phyloP scores from a whole-genome alignment of 2,113 vertebrate genomes.

The Dasypus novemcinctus region DNA sequence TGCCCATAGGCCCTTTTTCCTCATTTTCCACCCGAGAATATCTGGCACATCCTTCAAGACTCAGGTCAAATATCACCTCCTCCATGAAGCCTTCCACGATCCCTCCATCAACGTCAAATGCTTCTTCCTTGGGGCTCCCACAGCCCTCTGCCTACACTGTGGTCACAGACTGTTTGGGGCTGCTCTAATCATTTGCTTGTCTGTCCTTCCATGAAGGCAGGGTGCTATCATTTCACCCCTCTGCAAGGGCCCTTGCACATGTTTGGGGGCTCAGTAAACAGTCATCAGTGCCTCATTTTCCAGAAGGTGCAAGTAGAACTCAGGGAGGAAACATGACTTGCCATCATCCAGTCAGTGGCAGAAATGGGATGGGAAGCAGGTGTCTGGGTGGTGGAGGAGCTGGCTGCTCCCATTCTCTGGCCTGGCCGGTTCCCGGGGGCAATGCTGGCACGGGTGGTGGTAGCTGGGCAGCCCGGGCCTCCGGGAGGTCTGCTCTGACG shows the following conservation, averaged over 20 bases:
- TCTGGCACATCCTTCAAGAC: not conserved
- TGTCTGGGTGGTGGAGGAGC: not conserved
- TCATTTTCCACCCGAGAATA: not conserved
- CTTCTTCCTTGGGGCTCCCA: not conserved
- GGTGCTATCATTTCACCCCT: not conserved
- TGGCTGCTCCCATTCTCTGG: not conserved
- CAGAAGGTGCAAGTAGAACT: not conserved
- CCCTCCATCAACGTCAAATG: not conserved
- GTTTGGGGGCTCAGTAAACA: not conserved
- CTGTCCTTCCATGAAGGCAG: not conserved
- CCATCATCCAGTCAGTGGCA: not conserved
- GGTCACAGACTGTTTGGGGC: not conserved
- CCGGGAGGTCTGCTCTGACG: not conserved
- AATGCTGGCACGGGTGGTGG: not conserved
- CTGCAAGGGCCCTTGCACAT: rapidly evolving
- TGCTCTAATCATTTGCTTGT: not conserved
- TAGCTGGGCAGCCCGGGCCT: not conserved
- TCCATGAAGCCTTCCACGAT: not conserved
- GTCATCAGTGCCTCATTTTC: not conserved
- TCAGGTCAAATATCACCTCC: not conserved
- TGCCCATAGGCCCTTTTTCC: not conserved
- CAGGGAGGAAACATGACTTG: not conserved
- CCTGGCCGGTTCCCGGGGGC: not conserved
- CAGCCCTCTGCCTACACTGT: not conserved
- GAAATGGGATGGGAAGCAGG: not conserved